Evolutionary conservation across 2,888 invertebrate species (phyloP), one percentile per base, ranked within the genome.

Genomic region (Ceraclea dissimilis): DNA sequence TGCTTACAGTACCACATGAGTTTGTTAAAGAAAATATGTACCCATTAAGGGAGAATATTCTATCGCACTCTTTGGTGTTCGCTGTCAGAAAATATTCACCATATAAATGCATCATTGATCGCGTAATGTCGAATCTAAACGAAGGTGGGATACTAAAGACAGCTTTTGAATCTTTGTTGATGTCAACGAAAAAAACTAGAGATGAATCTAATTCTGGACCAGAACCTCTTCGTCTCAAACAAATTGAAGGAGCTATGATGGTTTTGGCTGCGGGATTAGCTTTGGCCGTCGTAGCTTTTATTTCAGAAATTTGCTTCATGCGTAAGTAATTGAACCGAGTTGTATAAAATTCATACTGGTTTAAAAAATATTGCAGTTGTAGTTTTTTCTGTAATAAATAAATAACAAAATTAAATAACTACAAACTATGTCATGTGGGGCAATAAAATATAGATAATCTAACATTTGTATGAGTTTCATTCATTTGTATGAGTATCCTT

Each of bases 121-220:
- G 44, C 16, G 52, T 44, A 26, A 52, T 56, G 18, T 48, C 48
- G n/a, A 16, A 11, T 4, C 31, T 56, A 5, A 52, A 49, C 44
- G 56, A 56, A 43, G 52, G 51, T 17, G 56, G 56, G 2, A 56
- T 56, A 20, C 11, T 56, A n/a, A 48, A 49, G 16, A 48, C 39
- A 16, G 19, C 34, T n/a, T 52, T 56, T 4, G 43, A 43, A 10
- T 21, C 16, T 4, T 43, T 49, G 26, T 17, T 49, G 5, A 21
- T 22, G 2, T 22, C 43, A 11, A 21, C n/a, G 13, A 5, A 16
- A 21, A 19, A 49, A 6, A 11, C 17, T 18, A 18, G 18, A 18
- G 49, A 39, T 2, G 19, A 21, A 2, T 4, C 11, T 5, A 47
- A 47, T 47, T 19, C 20, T 2, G 43, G 19, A 39, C 26, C 31